These are phyloP conservation scores for Phaedon cochleariae DNA, from an alignment of 2,888 invertebrate species.

Conservation along the genomic window DNA sequence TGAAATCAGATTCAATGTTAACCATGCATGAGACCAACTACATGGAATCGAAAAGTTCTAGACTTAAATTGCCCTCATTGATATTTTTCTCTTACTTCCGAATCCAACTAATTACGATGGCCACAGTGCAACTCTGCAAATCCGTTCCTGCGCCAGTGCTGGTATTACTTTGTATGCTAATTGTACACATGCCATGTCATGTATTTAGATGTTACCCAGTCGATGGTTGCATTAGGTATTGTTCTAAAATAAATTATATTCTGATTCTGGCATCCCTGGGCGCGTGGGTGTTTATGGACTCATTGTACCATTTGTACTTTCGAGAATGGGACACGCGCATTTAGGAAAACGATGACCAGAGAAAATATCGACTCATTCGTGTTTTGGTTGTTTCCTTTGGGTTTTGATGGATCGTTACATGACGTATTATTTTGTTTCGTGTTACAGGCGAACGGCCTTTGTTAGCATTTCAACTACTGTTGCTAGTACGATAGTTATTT, in stretches of 20 bases:
- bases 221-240: conserved; percentile 62
- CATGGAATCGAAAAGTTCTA: too few species aligned
- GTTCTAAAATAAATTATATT: conserved; percentile 62
- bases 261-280: conserved; percentile 44
- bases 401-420: conserved; percentile 27
- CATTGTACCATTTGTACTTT: conserved; percentile 55
- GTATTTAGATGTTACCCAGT: conserved; percentile 61
- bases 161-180: conserved; percentile 59
- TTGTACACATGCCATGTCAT: conserved; percentile 61
- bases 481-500: too few species aligned
- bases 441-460: too few species aligned
- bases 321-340: conserved; percentile 49
- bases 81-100: too few species aligned
- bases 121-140: too few species aligned
- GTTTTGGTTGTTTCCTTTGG: conserved; percentile 21
- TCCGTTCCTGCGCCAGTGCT: conserved; percentile 17
- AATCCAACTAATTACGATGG: too few species aligned
- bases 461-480: too few species aligned
- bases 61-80: too few species aligned
- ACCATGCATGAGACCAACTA: too few species aligned
- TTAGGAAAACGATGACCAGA: conserved; percentile 25
- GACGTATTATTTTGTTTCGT: conserved; percentile 14
- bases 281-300: conserved; percentile 59
- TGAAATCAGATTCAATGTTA: too few species aligned
- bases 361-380: conserved; percentile 30